Evolutionary conservation across 2,888 invertebrate genomes (phyloP).

Genomic region (Ypsolopha sequella): DNA sequence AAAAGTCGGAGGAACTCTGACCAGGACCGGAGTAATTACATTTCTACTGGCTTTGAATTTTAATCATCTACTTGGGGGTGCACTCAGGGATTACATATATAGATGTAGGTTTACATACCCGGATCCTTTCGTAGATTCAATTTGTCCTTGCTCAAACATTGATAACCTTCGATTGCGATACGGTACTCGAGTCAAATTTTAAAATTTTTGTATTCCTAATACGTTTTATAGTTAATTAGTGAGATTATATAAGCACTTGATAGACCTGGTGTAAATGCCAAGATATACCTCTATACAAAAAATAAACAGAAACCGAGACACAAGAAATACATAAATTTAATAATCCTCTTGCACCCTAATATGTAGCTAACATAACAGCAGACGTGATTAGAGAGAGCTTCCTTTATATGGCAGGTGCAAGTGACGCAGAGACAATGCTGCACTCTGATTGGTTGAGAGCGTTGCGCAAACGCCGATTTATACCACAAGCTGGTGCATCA

Average conservation of each 20-base stretch:
- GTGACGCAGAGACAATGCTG: constrained; percentile 24
- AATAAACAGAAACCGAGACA: neutral
- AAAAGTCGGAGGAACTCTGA: constrained; percentile 53
- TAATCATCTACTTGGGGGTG: constrained; percentile 38
- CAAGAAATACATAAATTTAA: no score
- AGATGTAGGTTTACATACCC: constrained; percentile 13
- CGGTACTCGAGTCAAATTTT: neutral
- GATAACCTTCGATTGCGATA: neutral
- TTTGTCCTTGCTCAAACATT: constrained; percentile 9
- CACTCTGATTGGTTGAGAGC: constrained; percentile 28
- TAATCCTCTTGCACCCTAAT: neutral
- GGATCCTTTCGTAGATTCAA: constrained; percentile 23
- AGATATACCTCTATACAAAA: neutral
- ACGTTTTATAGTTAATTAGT: no score
- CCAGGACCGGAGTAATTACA: constrained; percentile 59
- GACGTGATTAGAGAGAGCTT: constrained; percentile 38
- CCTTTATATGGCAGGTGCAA: constrained; percentile 55
- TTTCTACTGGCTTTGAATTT: constrained; percentile 65
- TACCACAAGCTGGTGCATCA: constrained; percentile 14
- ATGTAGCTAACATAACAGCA: constrained; percentile 15
- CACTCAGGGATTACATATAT: constrained; percentile 11
- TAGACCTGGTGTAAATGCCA: no score
- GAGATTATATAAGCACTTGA: no score
- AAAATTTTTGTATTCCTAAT: no score
- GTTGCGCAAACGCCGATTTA: constrained; percentile 49